phyloP scores from a whole-genome alignment of 2,888 invertebrate species.

The Dinocampus coccinellae region DNA sequence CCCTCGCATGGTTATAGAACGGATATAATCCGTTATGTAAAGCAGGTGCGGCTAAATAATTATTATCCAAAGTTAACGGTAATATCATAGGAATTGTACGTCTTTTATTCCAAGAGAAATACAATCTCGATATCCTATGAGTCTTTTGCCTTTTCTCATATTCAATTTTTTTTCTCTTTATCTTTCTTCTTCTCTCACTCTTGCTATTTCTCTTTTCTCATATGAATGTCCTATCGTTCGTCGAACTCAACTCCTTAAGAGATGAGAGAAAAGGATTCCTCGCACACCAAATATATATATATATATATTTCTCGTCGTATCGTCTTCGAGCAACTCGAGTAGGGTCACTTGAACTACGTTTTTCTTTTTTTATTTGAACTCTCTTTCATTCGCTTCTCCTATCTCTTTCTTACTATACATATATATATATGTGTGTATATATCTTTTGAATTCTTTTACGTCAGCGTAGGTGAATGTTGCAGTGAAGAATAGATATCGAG shows the following conservation, averaged over 20 bases:
- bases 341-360: constrained; percentile 26
- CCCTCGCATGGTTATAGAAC: constrained; percentile 48
- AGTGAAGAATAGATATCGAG: constrained; percentile 20
- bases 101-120: constrained; percentile 18
- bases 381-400: not conserved
- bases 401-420: no score
- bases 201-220: not conserved
- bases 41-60: constrained; percentile 57
- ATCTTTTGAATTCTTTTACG: constrained; percentile 13
- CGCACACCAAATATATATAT: no score
- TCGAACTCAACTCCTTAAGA: constrained; percentile 28
- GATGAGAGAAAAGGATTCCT: constrained; percentile 12
- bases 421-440: no score
- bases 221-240: constrained; percentile 35
- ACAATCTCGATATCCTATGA: constrained; percentile 29
- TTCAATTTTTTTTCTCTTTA: constrained; percentile 33
- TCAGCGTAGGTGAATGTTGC: constrained; percentile 7
- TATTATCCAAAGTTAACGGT: constrained; percentile 61
- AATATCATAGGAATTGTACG: constrained; percentile 3
- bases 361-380: no score
- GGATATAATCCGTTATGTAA: constrained; percentile 63
- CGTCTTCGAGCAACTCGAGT: constrained; percentile 21
- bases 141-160: constrained; percentile 30
- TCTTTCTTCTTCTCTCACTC: not conserved
- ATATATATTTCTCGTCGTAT: constrained; percentile 15